phyloP scores from a whole-genome alignment of 2,797 vertebrate species.

The Erpetoichthys calabaricus region DNA sequence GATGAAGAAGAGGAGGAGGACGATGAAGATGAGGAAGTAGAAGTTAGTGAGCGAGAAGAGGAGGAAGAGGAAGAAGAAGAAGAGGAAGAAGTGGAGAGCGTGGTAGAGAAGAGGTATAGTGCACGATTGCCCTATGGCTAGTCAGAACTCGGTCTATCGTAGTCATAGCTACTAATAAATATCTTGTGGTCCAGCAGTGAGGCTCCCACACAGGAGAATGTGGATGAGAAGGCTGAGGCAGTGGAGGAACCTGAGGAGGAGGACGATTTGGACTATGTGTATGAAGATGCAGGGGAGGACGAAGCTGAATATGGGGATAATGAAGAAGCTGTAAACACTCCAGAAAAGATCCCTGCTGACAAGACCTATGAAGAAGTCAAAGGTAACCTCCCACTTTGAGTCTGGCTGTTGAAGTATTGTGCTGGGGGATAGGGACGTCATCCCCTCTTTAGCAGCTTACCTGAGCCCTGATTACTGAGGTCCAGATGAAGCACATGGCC shows the following conservation, averaged over 20 bases:
- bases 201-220: slow-evolving; percentile 51
- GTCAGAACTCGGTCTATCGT: too few species aligned
- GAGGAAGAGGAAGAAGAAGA: slow-evolving; percentile 56
- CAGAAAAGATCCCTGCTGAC: slow-evolving; percentile 41
- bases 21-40: slow-evolving; percentile 23
- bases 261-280: slow-evolving; percentile 52
- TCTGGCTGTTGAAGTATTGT: too few species aligned
- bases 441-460: too few species aligned
- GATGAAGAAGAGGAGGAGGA: slow-evolving; percentile 35
- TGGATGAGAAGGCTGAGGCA: slow-evolving; percentile 56
- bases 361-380: slow-evolving; percentile 74
- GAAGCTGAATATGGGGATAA: slow-evolving; percentile 57
- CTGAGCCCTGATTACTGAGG: too few species aligned
- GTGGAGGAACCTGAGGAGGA: slow-evolving; percentile 57
- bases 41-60: slow-evolving; percentile 37
- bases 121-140: background rate
- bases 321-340: slow-evolving; percentile 42
- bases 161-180: too few species aligned
- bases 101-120: slow-evolving; percentile 12
- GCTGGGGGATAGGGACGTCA: too few species aligned
- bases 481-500: too few species aligned
- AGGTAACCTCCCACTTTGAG: too few species aligned
- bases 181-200: slow-evolving; percentile 42
- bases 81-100: slow-evolving; percentile 35
- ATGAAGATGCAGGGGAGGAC: slow-evolving; percentile 55